Conservation (phyloP, 2,113 vertebrate genomes). For the Rhinolophus ferrumequinum region DNA sequence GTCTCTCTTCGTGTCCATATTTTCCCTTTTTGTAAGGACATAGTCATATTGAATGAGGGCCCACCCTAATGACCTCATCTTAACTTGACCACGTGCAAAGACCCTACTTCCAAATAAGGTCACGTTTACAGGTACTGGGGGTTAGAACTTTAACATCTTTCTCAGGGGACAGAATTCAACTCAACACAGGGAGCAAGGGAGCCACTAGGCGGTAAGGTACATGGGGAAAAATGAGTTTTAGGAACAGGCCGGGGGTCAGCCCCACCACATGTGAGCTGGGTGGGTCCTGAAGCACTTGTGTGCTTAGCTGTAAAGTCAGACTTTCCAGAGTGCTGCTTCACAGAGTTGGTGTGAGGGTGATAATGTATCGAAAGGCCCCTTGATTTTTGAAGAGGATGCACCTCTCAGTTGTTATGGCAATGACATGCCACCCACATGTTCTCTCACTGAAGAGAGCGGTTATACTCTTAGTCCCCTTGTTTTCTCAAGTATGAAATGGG, state of each 20-base stretch:
- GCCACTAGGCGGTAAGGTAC: background rate
- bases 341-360: background rate
- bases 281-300: background rate
- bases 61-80: background rate
- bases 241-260: background rate
- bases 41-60: background rate
- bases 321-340: background rate
- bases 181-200: too few species aligned
- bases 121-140: background rate
- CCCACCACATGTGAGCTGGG: background rate
- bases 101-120: background rate
- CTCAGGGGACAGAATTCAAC: background rate
- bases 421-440: fast-evolving
- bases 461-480: background rate
- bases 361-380: background rate
- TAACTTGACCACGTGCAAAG: background rate
- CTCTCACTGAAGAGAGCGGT: background rate
- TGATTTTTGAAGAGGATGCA: background rate
- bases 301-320: background rate
- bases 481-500: conserved; percentile 7
- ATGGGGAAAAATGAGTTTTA: background rate
- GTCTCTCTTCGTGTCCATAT: background rate
- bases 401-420: background rate
- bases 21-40: background rate
- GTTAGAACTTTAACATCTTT: background rate